Conservation (phyloP, 2,888 invertebrate species). For the Apodemia zela region DNA sequence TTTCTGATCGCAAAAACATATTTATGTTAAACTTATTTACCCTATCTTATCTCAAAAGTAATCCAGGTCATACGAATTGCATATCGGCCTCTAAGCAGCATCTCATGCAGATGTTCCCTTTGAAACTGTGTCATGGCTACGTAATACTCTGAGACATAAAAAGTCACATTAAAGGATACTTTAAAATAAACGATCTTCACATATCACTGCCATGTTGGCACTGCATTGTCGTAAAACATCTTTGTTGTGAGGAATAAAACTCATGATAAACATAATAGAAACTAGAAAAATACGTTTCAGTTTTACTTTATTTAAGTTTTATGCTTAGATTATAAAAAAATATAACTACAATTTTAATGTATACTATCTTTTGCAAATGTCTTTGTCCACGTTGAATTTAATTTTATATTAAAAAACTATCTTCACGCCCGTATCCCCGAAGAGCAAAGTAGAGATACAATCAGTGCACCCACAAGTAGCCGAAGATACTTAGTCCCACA, state of each 20-base stretch:
- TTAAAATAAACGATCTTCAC: constrained; percentile 1
- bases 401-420: too few species aligned
- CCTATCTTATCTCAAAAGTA: neutral
- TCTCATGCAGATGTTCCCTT: constrained; percentile 3
- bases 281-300: too few species aligned
- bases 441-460: too few species aligned
- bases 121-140: constrained; percentile 4
- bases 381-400: too few species aligned
- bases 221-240: neutral
- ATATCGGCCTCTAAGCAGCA: constrained; percentile 3
- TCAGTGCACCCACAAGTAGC: too few species aligned
- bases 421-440: too few species aligned
- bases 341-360: too few species aligned
- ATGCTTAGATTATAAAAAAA: too few species aligned
- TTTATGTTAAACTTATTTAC: constrained; percentile 4
- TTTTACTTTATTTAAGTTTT: too few species aligned
- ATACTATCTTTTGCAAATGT: too few species aligned
- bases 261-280: neutral
- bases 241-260: neutral
- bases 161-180: constrained; percentile 1
- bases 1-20: neutral
- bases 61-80: constrained; percentile 7
- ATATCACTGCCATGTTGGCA: constrained; percentile 3
- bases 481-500: too few species aligned
- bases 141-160: constrained; percentile 11